These are phyloP conservation scores for Ahaetulla prasina DNA, from an alignment of 2,113 vertebrate species.

Conservation along the genomic window DNA sequence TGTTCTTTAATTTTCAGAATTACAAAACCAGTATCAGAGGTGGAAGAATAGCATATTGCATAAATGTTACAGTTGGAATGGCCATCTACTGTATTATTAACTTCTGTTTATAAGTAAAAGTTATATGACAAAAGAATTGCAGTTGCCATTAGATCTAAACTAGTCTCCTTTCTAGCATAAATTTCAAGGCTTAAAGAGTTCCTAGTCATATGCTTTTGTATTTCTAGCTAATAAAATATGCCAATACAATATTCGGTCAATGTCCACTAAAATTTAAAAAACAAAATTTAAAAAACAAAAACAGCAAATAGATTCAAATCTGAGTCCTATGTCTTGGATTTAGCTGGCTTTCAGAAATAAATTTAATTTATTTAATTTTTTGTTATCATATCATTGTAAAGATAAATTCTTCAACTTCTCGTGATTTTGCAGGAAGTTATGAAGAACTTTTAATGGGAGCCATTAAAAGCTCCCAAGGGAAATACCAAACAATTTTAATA, in stretches of 20 bases:
- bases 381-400: neutral
- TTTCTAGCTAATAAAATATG: neutral
- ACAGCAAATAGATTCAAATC: too few species aligned
- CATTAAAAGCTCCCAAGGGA: neutral
- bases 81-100: neutral
- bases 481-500: neutral
- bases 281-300: too few species aligned
- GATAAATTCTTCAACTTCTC: neutral
- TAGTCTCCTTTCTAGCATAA: neutral
- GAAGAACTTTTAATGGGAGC: neutral
- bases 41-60: neutral
- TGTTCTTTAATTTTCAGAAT: neutral
- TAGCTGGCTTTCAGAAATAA: neutral
- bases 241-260: too few species aligned
- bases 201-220: neutral
- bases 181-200: neutral
- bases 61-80: neutral
- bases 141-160: neutral
- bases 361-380: too few species aligned
- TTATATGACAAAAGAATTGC: neutral
- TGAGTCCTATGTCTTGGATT: neutral
- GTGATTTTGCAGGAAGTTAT: neutral
- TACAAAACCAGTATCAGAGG: neutral
- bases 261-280: too few species aligned
- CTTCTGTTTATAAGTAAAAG: neutral